A percentile compares a stretch with the other conserved stretches of the same genome.
Conservation (phyloP, 2,888 invertebrate species). For the Gymnoscelis rufifasciata region DNA sequence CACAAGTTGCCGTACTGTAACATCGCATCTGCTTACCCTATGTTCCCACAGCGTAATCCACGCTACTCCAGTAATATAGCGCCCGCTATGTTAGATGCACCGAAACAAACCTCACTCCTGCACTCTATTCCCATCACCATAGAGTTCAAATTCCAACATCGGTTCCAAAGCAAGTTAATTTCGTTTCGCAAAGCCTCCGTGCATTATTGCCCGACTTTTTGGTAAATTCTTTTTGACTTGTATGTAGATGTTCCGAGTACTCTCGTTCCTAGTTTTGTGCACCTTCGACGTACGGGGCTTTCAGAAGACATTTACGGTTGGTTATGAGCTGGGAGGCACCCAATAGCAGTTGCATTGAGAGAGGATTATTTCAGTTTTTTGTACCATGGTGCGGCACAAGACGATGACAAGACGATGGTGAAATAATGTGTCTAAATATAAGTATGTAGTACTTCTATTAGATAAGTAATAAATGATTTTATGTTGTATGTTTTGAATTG, state of each 20-base stretch:
- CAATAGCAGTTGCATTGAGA: no score
- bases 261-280: not conserved
- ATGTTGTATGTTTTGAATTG: no score
- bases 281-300: no score
- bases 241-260: not conserved
- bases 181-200: slow-evolving; percentile 25
- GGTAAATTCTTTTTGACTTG: slow-evolving; percentile 8
- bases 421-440: no score
- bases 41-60: slow-evolving; percentile 15
- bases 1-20: not conserved
- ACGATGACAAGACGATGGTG: no score
- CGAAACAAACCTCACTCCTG: slow-evolving; percentile 2
- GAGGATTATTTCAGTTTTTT: no score
- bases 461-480: no score
- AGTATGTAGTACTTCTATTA: no score
- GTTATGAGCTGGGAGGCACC: no score
- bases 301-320: no score
- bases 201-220: slow-evolving; percentile 27
- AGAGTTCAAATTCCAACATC: slow-evolving; percentile 3
- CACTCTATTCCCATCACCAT: not conserved
- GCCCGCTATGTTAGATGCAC: slow-evolving; percentile 10
- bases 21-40: slow-evolving; percentile 15
- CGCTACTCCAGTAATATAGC: slow-evolving; percentile 17
- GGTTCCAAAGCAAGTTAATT: slow-evolving; percentile 18
- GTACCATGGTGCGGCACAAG: no score